These are phyloP conservation scores for Rhegmatorhina hoffmannsi DNA, from an alignment of 2,113 vertebrate genomes.

Conservation along the genomic window DNA sequence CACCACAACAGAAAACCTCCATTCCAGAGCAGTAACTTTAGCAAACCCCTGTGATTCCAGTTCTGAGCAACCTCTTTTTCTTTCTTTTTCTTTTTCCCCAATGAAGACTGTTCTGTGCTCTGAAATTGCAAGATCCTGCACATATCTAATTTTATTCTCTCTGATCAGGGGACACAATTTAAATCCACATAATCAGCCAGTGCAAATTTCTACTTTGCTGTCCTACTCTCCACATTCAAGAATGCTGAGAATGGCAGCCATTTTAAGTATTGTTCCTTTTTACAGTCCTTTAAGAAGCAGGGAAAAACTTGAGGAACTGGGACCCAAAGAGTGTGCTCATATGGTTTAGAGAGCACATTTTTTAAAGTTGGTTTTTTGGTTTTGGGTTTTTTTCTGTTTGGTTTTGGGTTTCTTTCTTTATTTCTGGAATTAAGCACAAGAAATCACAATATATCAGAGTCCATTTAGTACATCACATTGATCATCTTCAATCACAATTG, in stretches of 20 bases:
- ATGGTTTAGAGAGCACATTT: not conserved
- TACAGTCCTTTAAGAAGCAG: not conserved
- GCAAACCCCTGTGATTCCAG: not conserved
- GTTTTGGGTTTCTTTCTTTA: not conserved
- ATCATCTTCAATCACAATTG: not conserved
- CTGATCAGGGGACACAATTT: not conserved
- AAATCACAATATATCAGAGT: not conserved
- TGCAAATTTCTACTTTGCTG: not conserved
- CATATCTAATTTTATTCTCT: not conserved
- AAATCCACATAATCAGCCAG: not conserved
- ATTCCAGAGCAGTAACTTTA: not conserved
- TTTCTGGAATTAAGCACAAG: not conserved
- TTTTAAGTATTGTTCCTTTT: not conserved
- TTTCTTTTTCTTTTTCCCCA: not conserved
- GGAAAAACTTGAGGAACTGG: not conserved
- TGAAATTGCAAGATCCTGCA: not conserved
- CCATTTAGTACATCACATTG: not conserved
- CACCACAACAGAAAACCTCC: not conserved
- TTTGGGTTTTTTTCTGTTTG: no score
- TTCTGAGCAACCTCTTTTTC: not conserved
- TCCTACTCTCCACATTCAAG: not conserved
- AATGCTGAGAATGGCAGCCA: not conserved
- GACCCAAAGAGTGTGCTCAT: accelerated
- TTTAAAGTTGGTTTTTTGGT: not conserved
- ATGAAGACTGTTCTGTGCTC: not conserved